Evolutionary conservation across 2,797 vertebrate genomes (phyloP), one percentile per base, ranked within the genome.

Genomic region (Halcyon smyrnensis): DNA sequence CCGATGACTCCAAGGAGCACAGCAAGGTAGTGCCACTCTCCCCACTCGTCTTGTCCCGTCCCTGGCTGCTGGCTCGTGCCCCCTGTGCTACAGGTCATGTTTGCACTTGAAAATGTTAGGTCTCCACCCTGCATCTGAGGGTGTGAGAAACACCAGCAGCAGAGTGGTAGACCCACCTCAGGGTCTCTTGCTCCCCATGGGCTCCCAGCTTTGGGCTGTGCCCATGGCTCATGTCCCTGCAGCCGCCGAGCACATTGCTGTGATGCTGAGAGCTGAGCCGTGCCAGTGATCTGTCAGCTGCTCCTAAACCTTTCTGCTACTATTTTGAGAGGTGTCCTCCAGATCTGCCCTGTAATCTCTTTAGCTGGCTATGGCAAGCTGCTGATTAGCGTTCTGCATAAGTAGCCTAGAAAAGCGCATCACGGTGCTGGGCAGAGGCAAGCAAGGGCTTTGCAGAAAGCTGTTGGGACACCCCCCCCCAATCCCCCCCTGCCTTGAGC

Each of bases 1-100:
- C 97, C 2, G 99, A 99, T 3, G 99, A 99, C 54, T 97, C 98
- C 92, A 98, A 97, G 62, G 98, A 99, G 59, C 98, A 98, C 85
- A 97, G 97, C 92, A 97, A 98, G 98, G 98, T 99, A 97, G 73
- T 34, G 14, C 2, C 41, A 64, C 1, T 0, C 12, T 46, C 43
- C 28, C 24, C 2, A 8, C n/a, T 27, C 9, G 0, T 64, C 43
- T 75, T 4, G 5, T 51, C 28, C 24, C 34, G 71, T 78, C 77
- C 57, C 36, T 7, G 3, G 43, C 28, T 46, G 32, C 80, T 88
- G 76, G 32, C 36, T 86, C 0, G 0, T 74, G 51, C 20, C 16
- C 21, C 12, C 43, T 71, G 36, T 41, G 41, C 84, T 59, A 9
- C 34, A 34, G 67, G 43, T 34, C 48, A 11, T 11, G 39, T 53